phyloP scores from a whole-genome alignment of 1,140 invertebrate species.

The Pseudoatta argentina region DNA sequence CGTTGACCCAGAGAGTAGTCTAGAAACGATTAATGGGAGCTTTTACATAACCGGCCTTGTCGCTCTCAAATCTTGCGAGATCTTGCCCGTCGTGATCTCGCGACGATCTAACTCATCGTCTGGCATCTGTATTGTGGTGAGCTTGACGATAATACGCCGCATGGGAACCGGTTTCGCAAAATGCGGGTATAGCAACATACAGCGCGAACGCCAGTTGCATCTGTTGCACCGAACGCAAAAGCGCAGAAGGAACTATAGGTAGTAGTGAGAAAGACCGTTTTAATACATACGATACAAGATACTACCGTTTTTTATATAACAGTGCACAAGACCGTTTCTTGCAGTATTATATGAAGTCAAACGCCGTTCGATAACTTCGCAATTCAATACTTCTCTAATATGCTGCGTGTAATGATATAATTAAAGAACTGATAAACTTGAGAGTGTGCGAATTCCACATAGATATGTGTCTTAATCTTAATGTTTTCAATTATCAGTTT shows the following conservation, averaged over 20 bases:
- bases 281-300: neutral
- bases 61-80: slow-evolving; percentile 46
- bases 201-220: slow-evolving; percentile 7
- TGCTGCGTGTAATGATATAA: neutral
- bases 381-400: neutral
- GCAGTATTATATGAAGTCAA: neutral
- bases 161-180: slow-evolving; percentile 56
- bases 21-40: slow-evolving; percentile 66
- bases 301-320: neutral
- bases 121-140: slow-evolving; percentile 43
- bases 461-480: neutral
- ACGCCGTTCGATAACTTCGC: neutral
- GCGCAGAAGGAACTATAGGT: neutral
- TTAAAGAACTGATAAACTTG: neutral
- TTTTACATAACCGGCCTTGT: slow-evolving; percentile 73
- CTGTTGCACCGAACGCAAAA: slow-evolving; percentile 48
- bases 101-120: slow-evolving; percentile 39
- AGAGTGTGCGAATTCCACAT: neutral
- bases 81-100: slow-evolving; percentile 34
- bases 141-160: slow-evolving; percentile 14
- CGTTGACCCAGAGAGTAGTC: slow-evolving; percentile 72
- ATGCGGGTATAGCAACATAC: slow-evolving; percentile 15
- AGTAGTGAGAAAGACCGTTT: slow-evolving; percentile 27
- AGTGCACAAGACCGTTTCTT: neutral
- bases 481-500: neutral